phyloP scores from a whole-genome alignment of 2,113 vertebrate genomes.

The Misgurnus mizolepis region DNA sequence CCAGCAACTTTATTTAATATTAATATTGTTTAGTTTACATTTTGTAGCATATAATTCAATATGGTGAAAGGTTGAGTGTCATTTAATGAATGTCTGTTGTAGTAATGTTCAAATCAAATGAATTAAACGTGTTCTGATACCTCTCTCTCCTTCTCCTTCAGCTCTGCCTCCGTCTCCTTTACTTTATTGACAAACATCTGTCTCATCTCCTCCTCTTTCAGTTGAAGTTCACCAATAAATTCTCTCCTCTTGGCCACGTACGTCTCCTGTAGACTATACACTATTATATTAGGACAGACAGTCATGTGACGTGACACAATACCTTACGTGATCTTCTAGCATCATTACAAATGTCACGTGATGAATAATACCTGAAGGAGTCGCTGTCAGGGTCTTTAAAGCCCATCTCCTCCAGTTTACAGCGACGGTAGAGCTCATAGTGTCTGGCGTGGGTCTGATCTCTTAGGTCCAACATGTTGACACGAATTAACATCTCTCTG shows the following conservation, averaged over 20 bases:
- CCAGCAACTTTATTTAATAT: too few species aligned
- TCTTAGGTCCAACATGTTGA: constrained; percentile 95
- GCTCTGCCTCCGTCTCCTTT: constrained; percentile 55
- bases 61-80: too few species aligned
- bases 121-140: constrained; percentile 23
- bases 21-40: too few species aligned
- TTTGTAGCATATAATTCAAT: too few species aligned
- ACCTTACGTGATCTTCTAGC: too few species aligned
- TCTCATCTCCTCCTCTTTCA: constrained; percentile 56
- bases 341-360: too few species aligned
- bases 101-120: not conserved
- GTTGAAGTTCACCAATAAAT: constrained; percentile 52
- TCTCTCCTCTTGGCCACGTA: constrained; percentile 54
- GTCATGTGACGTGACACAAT: not conserved
- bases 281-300: not conserved
- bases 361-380: constrained; percentile 83
- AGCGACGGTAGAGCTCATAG: constrained; percentile 94
- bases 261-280: constrained; percentile 51
- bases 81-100: too few species aligned
- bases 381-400: constrained; percentile 92
- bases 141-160: constrained; percentile 57
- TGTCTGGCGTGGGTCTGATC: constrained; percentile 94
- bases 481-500: constrained; percentile 91
- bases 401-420: constrained; percentile 96
- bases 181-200: constrained; percentile 56